Evolutionary conservation across 2,888 invertebrate species (phyloP).

Genomic region (Oasisia sp.): DNA sequence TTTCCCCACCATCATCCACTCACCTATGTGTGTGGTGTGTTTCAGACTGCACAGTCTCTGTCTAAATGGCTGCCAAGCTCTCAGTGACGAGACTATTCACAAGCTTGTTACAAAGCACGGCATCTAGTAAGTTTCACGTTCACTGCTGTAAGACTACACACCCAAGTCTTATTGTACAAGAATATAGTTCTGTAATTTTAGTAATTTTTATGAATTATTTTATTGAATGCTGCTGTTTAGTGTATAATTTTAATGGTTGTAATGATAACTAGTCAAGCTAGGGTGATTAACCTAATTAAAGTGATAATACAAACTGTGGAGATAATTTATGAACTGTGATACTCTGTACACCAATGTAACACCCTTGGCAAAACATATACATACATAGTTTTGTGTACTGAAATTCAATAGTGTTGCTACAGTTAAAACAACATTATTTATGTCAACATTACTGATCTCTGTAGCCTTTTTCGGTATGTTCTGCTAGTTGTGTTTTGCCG

Average conservation of each 20-base stretch:
- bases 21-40: background rate
- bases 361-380: background rate
- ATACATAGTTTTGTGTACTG: too few relatives aligned
- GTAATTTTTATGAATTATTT: too few relatives aligned
- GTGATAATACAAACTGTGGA: too few relatives aligned
- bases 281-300: too few relatives aligned
- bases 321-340: too few relatives aligned
- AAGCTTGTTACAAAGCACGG: slow-evolving; percentile 58
- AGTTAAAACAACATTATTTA: too few relatives aligned
- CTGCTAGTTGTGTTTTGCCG: background rate
- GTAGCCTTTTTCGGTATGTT: background rate
- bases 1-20: too few relatives aligned
- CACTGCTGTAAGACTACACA: background rate
- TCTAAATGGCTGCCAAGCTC: slow-evolving; percentile 60
- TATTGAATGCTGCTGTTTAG: too few relatives aligned
- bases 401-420: too few relatives aligned
- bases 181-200: background rate
- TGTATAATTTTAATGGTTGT: too few relatives aligned
- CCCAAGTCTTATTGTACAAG: background rate
- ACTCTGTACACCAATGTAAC: background rate
- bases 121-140: slow-evolving; percentile 43
- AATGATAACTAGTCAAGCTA: too few relatives aligned
- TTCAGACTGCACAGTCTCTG: slow-evolving; percentile 57
- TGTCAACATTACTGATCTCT: background rate
- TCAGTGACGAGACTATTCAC: slow-evolving; percentile 57